phyloP scores from a whole-genome alignment of 2,888 invertebrate genomes.

The Camptogramma bilineatum region DNA sequence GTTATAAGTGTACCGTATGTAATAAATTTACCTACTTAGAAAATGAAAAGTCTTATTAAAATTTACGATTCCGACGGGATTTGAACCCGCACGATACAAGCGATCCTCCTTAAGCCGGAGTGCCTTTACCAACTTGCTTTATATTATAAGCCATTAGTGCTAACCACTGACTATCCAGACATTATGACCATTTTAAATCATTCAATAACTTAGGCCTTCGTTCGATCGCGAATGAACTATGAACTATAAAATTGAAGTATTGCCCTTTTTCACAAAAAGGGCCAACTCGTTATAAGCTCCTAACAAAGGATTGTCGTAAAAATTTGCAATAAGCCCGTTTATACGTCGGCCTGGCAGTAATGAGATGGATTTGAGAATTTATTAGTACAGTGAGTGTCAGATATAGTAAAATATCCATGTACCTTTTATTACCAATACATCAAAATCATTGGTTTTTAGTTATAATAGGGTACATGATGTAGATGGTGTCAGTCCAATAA shows the following conservation, averaged over 20 bases:
- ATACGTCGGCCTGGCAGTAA: constrained; percentile 58
- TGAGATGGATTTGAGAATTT: constrained; percentile 63
- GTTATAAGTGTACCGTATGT: too few species aligned
- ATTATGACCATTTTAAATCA: constrained; percentile 80
- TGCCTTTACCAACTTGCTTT: too few species aligned
- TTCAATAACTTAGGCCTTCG: constrained; percentile 71
- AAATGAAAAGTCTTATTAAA: too few species aligned
- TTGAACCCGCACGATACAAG: too few species aligned
- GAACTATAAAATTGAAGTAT: constrained; percentile 83
- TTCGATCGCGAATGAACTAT: constrained; percentile 72
- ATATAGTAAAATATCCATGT: background rate
- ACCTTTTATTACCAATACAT: background rate
- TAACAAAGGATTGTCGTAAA: constrained; percentile 77
- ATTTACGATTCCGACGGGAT: too few species aligned
- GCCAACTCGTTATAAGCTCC: constrained; percentile 64
- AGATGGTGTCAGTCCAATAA: too few species aligned
- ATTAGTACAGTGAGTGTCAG: constrained; percentile 29
- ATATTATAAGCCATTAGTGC: constrained; percentile 29
- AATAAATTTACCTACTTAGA: too few species aligned
- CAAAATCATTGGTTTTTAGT: too few species aligned
- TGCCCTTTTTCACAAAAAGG: constrained; percentile 71
- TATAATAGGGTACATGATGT: too few species aligned
- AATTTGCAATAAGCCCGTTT: constrained; percentile 77
- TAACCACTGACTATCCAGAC: constrained; percentile 74
- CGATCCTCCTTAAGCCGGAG: too few species aligned